Conservation (phyloP, 2,888 invertebrate genomes). For the Athalia cordata region DNA sequence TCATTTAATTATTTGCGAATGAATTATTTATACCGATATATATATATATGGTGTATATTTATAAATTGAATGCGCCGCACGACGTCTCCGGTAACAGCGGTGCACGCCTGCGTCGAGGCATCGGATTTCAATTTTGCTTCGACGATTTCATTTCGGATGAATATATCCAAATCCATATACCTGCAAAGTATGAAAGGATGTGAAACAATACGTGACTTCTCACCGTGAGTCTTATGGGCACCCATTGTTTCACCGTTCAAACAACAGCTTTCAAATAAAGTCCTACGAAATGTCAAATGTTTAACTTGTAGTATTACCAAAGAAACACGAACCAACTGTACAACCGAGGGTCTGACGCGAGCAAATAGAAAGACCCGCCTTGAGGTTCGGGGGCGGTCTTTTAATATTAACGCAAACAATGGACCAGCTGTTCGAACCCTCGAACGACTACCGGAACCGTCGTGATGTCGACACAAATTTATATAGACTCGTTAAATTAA, state of each 20-base stretch:
- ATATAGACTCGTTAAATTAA: too few relatives aligned
- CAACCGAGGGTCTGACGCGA: background rate
- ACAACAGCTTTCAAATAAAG: constrained; percentile 15
- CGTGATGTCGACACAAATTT: too few relatives aligned
- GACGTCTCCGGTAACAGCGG: too few relatives aligned
- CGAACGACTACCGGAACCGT: constrained; percentile 26
- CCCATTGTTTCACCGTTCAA: constrained; percentile 10
- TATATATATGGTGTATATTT: background rate
- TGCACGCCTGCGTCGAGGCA: background rate
- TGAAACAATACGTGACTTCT: background rate
- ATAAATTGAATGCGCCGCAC: background rate
- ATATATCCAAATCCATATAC: too few relatives aligned
- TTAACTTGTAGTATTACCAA: constrained; percentile 37
- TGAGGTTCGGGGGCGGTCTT: background rate
- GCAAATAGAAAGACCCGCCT: background rate
- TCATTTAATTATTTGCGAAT: constrained; percentile 14
- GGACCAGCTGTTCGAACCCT: constrained; percentile 30
- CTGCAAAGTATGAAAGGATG: too few relatives aligned
- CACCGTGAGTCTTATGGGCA: background rate
- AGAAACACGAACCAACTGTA: constrained; percentile 16
- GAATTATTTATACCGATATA: constrained; percentile 21
- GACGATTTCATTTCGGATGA: too few relatives aligned
- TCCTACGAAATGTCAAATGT: constrained; percentile 23
- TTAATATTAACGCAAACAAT: constrained; percentile 34
- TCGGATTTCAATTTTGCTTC: too few relatives aligned